Evolutionary conservation across 2,797 vertebrate genomes (phyloP).

Genomic region (Poeciliopsis gracilis): DNA sequence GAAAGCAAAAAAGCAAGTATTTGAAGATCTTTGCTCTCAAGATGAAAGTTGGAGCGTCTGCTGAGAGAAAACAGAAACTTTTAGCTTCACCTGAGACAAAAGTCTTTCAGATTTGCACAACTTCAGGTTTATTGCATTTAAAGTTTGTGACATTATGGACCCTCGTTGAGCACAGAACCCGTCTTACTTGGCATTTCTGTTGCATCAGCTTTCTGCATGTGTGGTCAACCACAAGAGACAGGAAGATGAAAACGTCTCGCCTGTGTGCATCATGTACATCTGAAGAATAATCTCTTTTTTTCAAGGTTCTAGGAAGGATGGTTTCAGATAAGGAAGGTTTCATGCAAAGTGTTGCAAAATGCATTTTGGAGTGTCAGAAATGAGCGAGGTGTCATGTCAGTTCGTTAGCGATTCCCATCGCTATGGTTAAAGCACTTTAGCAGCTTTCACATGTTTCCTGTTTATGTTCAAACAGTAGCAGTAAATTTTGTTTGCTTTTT

Average conservation of each 20-base stretch:
- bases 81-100: not conserved
- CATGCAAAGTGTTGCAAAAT: not conserved
- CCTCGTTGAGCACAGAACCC: no score
- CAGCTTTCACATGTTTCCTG: not conserved
- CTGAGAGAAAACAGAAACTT: not conserved
- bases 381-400: not conserved
- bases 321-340: not conserved
- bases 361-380: not conserved
- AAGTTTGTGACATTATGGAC: not conserved
- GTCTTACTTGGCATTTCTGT: not conserved
- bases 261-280: not conserved
- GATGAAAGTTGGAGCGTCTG: not conserved
- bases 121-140: not conserved
- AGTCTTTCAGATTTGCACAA: not conserved
- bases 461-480: not conserved
- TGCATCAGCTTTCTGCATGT: constrained; percentile 8
- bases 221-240: constrained; percentile 10
- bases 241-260: constrained; percentile 2
- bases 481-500: not conserved
- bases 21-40: not conserved
- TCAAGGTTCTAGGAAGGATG: not conserved
- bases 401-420: not conserved
- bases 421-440: not conserved
- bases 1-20: no score
- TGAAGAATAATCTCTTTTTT: not conserved